Evolutionary conservation across 2,888 invertebrate genomes (phyloP).

Genomic region (Macrophya alboannulata): DNA sequence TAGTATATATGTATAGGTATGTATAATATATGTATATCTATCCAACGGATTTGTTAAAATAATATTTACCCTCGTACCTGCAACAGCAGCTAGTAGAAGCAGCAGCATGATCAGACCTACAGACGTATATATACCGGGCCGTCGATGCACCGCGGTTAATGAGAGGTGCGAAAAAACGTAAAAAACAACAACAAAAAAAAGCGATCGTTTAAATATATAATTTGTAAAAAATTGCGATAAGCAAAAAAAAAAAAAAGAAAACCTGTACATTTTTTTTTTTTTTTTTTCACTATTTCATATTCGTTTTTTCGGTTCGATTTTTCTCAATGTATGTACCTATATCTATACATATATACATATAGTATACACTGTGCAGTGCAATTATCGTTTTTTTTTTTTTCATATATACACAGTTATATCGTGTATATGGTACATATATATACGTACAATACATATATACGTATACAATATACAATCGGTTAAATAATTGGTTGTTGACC

Average conservation of each 20-base stretch:
- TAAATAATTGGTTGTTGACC: conserved; percentile 49
- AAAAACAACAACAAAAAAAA: background rate
- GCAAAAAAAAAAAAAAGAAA: background rate
- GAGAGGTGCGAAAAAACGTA: background rate
- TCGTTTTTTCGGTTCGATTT: too few species aligned
- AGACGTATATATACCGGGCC: background rate
- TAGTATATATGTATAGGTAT: too few species aligned
- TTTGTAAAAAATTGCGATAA: too few species aligned
- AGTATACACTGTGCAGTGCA: too few species aligned
- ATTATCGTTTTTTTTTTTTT: too few species aligned
- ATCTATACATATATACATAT: too few species aligned
- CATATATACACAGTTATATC: too few species aligned
- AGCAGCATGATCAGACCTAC: background rate
- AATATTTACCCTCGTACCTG: background rate
- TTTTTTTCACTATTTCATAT: background rate
- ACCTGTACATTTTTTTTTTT: background rate
- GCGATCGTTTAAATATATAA: too few species aligned
- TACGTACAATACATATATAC: background rate
- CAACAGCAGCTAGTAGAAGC: background rate
- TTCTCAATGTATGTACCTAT: too few species aligned
- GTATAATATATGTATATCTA: too few species aligned
- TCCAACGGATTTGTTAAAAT: background rate
- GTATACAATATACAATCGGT: background rate
- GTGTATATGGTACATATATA: background rate
- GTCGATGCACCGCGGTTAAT: background rate